phyloP scores from a whole-genome alignment of 1,140 invertebrate species.

The Battus philenor region DNA sequence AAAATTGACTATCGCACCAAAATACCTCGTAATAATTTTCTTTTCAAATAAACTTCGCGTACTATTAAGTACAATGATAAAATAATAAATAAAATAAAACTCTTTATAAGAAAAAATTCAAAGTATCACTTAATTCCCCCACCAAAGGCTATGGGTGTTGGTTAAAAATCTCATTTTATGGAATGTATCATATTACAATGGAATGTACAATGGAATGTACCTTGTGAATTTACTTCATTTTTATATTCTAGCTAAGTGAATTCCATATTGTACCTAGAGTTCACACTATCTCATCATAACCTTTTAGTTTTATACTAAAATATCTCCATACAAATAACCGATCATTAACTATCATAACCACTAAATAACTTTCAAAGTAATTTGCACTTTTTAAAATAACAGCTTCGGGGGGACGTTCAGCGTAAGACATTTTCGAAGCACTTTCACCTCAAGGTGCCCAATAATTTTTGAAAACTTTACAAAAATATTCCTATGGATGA shows the following conservation, averaged over 20 bases:
- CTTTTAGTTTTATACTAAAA: slow-evolving; percentile 60
- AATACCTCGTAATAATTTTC: slow-evolving; percentile 59
- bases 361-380: slow-evolving; percentile 59
- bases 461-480: no score
- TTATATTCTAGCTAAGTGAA: slow-evolving; percentile 14
- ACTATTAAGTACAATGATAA: slow-evolving; percentile 54
- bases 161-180: slow-evolving; percentile 49
- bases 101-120: slow-evolving; percentile 47
- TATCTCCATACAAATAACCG: slow-evolving; percentile 68
- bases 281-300: slow-evolving; percentile 33
- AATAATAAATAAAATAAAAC: slow-evolving; percentile 67
- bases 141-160: slow-evolving; percentile 45
- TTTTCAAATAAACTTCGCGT: slow-evolving; percentile 48
- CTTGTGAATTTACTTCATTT: slow-evolving; percentile 1
- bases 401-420: slow-evolving; percentile 70
- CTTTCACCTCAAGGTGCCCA: slow-evolving; percentile 36
- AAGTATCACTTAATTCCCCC: slow-evolving; percentile 61
- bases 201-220: slow-evolving; percentile 44
- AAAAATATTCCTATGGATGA: no score
- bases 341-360: slow-evolving; percentile 55
- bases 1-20: slow-evolving; percentile 74
- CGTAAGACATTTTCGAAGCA: slow-evolving; percentile 59
- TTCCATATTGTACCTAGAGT: slow-evolving; percentile 28
- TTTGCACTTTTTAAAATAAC: slow-evolving; percentile 62
- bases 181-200: slow-evolving; percentile 54